Evolutionary conservation across 2,113 vertebrate species (phyloP), one percentile per base, ranked within the genome.

Genomic region (Muntiacus muntjak): DNA sequence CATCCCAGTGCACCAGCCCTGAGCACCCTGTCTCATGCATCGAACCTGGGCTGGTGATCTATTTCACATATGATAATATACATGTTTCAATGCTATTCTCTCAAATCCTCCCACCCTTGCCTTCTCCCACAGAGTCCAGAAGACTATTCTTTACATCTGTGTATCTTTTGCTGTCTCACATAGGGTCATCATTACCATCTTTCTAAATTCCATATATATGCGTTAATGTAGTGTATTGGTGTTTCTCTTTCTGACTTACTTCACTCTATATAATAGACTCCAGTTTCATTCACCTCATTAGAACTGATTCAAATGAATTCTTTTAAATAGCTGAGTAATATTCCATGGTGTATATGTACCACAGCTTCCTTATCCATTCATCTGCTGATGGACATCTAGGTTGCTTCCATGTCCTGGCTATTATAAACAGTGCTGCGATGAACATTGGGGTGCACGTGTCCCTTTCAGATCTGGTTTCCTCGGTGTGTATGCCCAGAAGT

Each of bases 401-500:
- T 64, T 64, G 30, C 15, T 64, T 17, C 62, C 62, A n/a, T n/a
- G 62, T 64, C 62, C 1, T 64, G 1, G 62, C 62, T 17, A 17
- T 33, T 64, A 2, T n/a, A n/a, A 64, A n/a, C 6, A 64, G 30
- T 64, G 62, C 62, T 64, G 62, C 0, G 1, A n/a, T n/a, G 9
- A 17, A 64, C 30, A 64, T 0, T 64, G 62, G 15, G 30, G 62
- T 64, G 9, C 62, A 64, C 0, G 3, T n/a, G 3, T 64, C 62
- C 17, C 62, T 64, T n/a, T 64, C 30, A 17, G 0, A 8, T 64
- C 62, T 64, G 62, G 7, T 64, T 64, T 64, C 30, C 30, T 64
- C 0, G 0, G 3, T n/a, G 30, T 64, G 62, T n/a, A 4, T 64
- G 30, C 62, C 62, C 62, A 64, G 30, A 0, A 64, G 0, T 64